phyloP scores from a whole-genome alignment of 2,797 vertebrate genomes.

The Sebastes alutus region DNA sequence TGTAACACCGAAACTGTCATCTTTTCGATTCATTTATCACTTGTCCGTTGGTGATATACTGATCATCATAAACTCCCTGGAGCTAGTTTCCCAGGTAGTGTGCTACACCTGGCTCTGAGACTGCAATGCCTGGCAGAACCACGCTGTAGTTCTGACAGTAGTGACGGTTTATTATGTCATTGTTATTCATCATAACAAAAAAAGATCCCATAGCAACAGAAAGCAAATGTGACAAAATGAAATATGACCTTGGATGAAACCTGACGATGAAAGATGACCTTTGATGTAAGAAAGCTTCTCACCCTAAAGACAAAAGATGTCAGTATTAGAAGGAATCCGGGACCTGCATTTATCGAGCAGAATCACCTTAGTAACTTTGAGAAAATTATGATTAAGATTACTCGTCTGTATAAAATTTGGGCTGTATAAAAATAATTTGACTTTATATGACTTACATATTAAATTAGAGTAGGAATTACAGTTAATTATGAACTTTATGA shows the following conservation, averaged over 20 bases:
- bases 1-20: not conserved
- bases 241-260: not conserved
- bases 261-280: not conserved
- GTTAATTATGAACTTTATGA: not conserved
- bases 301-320: not conserved
- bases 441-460: too few relatives aligned
- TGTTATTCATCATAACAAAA: slow-evolving; percentile 11
- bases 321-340: not conserved
- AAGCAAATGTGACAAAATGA: not conserved
- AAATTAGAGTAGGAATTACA: not conserved
- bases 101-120: not conserved
- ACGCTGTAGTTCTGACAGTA: not conserved
- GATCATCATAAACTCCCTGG: not conserved
- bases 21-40: not conserved
- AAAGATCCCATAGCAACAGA: slow-evolving; percentile 10
- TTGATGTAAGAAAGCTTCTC: not conserved
- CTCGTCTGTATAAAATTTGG: too few relatives aligned
- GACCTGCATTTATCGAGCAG: not conserved
- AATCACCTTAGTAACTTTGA: not conserved
- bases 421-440: too few relatives aligned
- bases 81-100: not conserved
- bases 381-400: too few relatives aligned
- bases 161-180: not conserved
- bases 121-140: not conserved
- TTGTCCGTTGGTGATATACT: not conserved